phyloP scores from a whole-genome alignment of 2,888 invertebrate genomes.

The Netelia virgata region DNA sequence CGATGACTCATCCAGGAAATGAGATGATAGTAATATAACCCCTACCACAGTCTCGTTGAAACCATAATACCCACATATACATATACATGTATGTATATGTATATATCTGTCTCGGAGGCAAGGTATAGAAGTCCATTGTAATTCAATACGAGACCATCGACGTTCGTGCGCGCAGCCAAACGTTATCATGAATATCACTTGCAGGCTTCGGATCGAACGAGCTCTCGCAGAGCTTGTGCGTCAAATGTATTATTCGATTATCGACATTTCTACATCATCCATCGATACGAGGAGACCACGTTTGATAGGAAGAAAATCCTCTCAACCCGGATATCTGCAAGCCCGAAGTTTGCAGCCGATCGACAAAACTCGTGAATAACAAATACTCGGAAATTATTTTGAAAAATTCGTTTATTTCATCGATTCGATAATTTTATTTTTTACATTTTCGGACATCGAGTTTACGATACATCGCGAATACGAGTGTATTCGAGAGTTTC shows the following conservation, averaged over 20 bases:
- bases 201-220: slow-evolving; percentile 18
- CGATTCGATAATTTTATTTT: background rate
- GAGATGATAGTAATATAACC: slow-evolving; percentile 66
- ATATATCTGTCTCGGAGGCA: slow-evolving; percentile 28
- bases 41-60: slow-evolving; percentile 52
- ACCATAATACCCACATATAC: slow-evolving; percentile 37
- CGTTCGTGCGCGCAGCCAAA: slow-evolving; percentile 35
- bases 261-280: background rate
- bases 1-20: slow-evolving; percentile 70
- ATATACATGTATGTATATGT: slow-evolving; percentile 22
- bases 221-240: background rate
- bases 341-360: too few relatives aligned
- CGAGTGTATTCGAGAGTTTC: background rate
- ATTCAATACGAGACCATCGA: slow-evolving; percentile 60
- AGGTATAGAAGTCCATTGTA: slow-evolving; percentile 47
- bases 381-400: too few relatives aligned
- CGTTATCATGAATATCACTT: slow-evolving; percentile 27
- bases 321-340: too few relatives aligned
- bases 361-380: too few relatives aligned
- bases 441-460: background rate
- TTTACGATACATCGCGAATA: background rate
- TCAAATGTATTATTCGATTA: slow-evolving; percentile 32
- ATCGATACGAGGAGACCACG: background rate
- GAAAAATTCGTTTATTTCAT: too few relatives aligned
- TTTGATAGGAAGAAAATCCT: background rate